Base-by-base conservation (phyloP, 2,888 invertebrate species). In the Silvanus unidentatus region DNA sequence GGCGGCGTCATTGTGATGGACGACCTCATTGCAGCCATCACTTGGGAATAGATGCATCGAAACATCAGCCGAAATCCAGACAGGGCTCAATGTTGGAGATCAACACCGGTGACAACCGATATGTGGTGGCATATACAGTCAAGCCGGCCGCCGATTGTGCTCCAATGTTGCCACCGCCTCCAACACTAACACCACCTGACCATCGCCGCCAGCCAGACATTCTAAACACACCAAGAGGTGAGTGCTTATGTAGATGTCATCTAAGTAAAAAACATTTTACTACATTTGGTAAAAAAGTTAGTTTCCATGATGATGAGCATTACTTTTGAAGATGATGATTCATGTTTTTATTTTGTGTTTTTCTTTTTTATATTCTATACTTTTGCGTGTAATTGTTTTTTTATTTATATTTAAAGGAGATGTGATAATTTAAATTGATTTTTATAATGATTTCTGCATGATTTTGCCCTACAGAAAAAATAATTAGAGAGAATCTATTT, bases 81-180 rank as follows among this genome's bases (percentile, higher is more conserved):
- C 69, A 69, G 22, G 68, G 68, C 49, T 78, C 82, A 11, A 81
- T 82, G 73, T 70, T 84, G 58, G 84, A 84, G 67, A 82, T 88
- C 32, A 88, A 88, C 53, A 86, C 88, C 27, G 88, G 59, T 1
- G 88, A 89, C 57, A 81, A 88, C 58, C 78, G 88, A 54, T 88
- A 89, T 63, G 89, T 90, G 32, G 89, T 90, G 13, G 88, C 89
- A 9, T 90, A 90, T 59, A 89, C 89, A 9, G 77, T 90, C 52
- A 89, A 90, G 66, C 83, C 84, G 10, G 77, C 79, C 9, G 54
- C 65, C 2, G 70, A 71, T 41, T 70, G 68, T 47, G 58, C 60
- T 12, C 58, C 60, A 32, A 54, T 58, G 16, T 48, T 48, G 14
- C 50, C 50, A 9, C 51, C 58, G 3, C 52, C 56, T 12, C 52